Conservation (phyloP, 2,797 vertebrate genomes). For the Acrocephalus scirpaceus region DNA sequence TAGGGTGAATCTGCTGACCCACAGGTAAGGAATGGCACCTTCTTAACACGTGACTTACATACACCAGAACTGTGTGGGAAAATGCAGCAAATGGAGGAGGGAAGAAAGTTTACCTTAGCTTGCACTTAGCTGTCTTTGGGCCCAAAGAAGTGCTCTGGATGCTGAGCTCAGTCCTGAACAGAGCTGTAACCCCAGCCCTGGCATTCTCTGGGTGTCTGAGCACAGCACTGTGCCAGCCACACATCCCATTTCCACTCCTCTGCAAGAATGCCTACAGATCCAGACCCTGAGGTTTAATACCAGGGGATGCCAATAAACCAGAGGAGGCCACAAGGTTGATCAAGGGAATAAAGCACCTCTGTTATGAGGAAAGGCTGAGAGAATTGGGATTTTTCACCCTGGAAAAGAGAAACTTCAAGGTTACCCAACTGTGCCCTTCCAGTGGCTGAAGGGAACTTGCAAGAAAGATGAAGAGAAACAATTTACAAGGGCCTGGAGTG, state of each 20-base stretch:
- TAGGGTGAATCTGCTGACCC: not conserved
- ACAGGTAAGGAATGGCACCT: not conserved
- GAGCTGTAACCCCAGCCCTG: not conserved
- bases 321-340: not conserved
- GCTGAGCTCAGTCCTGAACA: not conserved
- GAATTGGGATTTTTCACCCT: not conserved
- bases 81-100: not conserved
- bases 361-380: not conserved
- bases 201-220: not conserved
- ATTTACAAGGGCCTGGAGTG: not conserved
- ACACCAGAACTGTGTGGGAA: not conserved
- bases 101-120: not conserved
- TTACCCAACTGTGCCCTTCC: not conserved
- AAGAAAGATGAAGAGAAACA: not conserved
- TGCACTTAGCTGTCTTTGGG: not conserved
- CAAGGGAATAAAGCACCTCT: not conserved
- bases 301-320: not conserved
- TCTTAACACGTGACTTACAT: not conserved
- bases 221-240: not conserved
- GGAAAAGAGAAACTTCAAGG: not conserved
- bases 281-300: fast-evolving
- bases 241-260: not conserved
- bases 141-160: not conserved
- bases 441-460: not conserved
- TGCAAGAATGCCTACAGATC: not conserved